A percentile compares a stretch with the other conserved stretches of the same genome.
These are phyloP conservation scores for Acropora tenuis DNA, from an alignment of 64 coral and sea anemone species.

Conservation along the genomic window DNA sequence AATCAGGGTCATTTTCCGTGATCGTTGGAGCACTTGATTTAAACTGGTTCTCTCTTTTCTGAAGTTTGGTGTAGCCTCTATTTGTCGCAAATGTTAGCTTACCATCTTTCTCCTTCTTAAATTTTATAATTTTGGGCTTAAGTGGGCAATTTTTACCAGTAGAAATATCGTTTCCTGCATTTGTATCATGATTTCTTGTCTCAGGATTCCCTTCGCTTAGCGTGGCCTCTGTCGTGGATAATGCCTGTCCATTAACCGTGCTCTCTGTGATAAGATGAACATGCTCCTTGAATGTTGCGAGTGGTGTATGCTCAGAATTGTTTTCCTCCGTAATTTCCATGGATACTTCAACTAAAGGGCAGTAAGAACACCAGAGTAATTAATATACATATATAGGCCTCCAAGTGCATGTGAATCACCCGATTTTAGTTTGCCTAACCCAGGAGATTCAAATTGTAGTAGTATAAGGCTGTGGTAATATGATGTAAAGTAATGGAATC, in stretches of 20 bases:
- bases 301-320: no score
- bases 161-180: neutral
- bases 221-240: neutral
- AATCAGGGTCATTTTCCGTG: slow-evolving; percentile 15
- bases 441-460: neutral
- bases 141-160: neutral
- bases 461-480: no score
- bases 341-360: neutral
- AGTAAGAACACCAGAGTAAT: no score
- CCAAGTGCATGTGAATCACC: no score
- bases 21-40: neutral
- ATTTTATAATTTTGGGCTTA: slow-evolving; percentile 22
- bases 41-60: neutral
- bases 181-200: neutral
- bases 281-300: no score
- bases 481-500: no score
- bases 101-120: slow-evolving; percentile 28
- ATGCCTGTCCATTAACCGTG: neutral
- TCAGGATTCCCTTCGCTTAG: neutral
- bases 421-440: neutral
- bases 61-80: neutral
- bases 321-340: neutral
- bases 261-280: neutral
- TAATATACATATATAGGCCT: no score
- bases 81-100: neutral